Conservation (phyloP, 2,113 vertebrate species). For the Nyctibius bracteatus region DNA sequence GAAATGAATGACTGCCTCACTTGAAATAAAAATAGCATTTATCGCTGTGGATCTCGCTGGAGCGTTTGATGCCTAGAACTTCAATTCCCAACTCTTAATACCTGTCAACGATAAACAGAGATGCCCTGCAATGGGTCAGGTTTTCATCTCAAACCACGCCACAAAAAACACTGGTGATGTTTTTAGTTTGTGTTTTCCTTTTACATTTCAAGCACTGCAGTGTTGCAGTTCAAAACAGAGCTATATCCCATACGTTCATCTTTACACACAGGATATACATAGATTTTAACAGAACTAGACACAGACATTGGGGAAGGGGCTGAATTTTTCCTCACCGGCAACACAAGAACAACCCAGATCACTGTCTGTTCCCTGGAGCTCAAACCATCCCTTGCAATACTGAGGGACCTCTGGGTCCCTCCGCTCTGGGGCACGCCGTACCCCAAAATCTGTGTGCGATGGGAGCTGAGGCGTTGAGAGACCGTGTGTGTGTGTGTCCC, state of each 20-base stretch:
- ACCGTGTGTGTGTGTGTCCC: neutral
- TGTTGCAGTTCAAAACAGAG: neutral
- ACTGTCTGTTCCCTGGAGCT: neutral
- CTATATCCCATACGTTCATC: neutral
- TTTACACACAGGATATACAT: neutral
- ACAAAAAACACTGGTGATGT: neutral
- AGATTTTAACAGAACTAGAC: neutral
- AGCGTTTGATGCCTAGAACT: neutral
- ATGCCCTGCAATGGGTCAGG: neutral
- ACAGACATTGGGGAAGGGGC: neutral
- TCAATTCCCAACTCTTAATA: neutral
- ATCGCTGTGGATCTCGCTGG: neutral
- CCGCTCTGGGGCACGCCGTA: neutral
- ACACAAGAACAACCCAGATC: neutral
- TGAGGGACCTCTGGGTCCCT: no score
- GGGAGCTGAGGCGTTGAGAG: neutral
- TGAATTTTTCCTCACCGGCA: neutral
- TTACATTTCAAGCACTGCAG: neutral
- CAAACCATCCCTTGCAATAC: neutral
- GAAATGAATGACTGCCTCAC: neutral
- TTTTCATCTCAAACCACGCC: neutral
- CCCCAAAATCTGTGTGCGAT: accelerated
- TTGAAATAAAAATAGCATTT: neutral
- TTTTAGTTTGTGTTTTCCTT: neutral
- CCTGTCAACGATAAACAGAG: neutral